Evolutionary conservation across 1,140 invertebrate species (phyloP), one percentile per base, ranked within the genome.

Genomic region (Rhynchophorus ferrugineus): DNA sequence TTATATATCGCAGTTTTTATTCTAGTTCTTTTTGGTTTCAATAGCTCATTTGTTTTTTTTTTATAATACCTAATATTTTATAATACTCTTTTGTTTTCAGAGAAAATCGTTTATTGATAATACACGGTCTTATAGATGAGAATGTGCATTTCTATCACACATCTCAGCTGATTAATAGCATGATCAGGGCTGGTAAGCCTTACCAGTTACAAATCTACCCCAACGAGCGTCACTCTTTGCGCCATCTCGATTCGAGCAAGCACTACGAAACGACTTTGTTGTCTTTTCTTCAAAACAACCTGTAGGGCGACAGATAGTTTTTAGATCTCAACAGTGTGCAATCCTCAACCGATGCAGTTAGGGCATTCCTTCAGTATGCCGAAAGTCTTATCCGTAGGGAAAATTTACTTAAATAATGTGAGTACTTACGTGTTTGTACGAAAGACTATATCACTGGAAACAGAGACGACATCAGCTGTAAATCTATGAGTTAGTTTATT

Each of bases 141-240:
- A 99, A 99, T 70, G 96, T 99, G n/a, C 96, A 99, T 72, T 98
- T 99, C 70, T 85, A 85, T 60, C 95, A 99, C 69, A 96, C 95
- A 8, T 91, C 86, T 69, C 83, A 89, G 58, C 70, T 99, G 38
- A 87, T 99, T 20, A 88, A 90, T 65, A 84, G 87, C 39, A 75
- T 99, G 43, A 83, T 97, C 37, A 85, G 88, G 60, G 85, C 85
- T 19, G 94, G 94, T 38, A 99, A 99, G 57, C 89, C 71, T 2
- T 93, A 95, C 72, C 80, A 90, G 61, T 69, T 94, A 20, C 89
- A 97, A 81, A 79, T 97, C 22, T 97, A 96, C 70, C 94, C 95
- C 1, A 90, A 88, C 54, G 95, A 98, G 71, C 78, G 95, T 57
- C 95, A 98, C 67, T 95, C 92, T 46, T 76, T 98, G 24, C 76